Evolutionary conservation across 2,797 vertebrate species (phyloP).

Genomic region (Mallotus villosus): DNA sequence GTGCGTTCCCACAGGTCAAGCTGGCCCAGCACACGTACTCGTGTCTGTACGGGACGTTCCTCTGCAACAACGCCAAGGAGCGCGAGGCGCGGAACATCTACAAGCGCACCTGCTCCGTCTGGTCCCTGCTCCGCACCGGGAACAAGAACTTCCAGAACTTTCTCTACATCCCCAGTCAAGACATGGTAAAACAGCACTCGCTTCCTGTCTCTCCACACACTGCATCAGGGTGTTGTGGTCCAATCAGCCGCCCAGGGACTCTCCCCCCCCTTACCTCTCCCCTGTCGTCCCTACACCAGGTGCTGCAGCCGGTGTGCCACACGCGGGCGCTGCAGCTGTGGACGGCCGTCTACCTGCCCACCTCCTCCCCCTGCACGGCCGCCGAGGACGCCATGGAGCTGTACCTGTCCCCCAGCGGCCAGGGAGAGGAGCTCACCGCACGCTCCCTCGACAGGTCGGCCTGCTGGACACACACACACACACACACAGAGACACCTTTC

Average conservation of each 20-base stretch:
- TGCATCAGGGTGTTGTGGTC: too few species aligned
- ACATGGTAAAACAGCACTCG: slow-evolving; percentile 78
- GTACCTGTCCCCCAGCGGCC: slow-evolving; percentile 81
- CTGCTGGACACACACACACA: background rate
- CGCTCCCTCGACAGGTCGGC: slow-evolving; percentile 89
- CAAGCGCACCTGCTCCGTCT: slow-evolving; percentile 93
- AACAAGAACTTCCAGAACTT: slow-evolving; percentile 99
- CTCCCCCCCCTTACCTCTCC: background rate
- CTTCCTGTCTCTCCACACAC: too few species aligned
- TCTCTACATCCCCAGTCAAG: slow-evolving; percentile 91
- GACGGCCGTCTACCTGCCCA: slow-evolving; percentile 96
- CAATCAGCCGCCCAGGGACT: too few species aligned
- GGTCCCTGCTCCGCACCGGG: slow-evolving; percentile 92
- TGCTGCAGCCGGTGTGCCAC: slow-evolving; percentile 96
- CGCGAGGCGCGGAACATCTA: slow-evolving; percentile 91
- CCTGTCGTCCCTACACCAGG: slow-evolving; percentile 64
- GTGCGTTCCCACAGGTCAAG: slow-evolving; percentile 85
- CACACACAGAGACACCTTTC: background rate
- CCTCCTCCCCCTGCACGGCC: slow-evolving; percentile 91
- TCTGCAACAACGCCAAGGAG: slow-evolving; percentile 94
- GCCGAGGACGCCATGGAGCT: slow-evolving; percentile 95
- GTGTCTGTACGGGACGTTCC: slow-evolving; percentile 96
- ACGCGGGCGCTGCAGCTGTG: slow-evolving; percentile 94
- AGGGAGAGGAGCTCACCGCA: slow-evolving; percentile 88
- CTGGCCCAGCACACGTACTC: slow-evolving; percentile 98